Evolutionary conservation across 2,113 vertebrate genomes (phyloP).

Genomic region (Cyanoramphus novaezelandiae): DNA sequence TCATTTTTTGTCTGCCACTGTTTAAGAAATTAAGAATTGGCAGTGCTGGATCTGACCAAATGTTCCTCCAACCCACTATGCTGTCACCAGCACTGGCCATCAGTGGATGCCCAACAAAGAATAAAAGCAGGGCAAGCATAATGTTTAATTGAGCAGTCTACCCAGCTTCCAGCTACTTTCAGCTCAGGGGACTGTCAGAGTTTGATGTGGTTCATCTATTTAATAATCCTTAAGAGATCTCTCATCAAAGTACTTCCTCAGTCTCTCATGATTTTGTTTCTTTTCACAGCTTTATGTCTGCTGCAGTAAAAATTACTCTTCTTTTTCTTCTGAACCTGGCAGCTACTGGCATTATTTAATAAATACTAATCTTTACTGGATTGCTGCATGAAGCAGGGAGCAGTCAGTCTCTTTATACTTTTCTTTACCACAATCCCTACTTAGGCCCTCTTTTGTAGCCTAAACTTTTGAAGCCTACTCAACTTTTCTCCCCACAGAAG

Average conservation of each 20-base stretch:
- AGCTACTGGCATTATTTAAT: not conserved
- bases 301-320: not conserved
- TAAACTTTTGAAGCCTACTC: not conserved
- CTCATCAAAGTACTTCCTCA: not conserved
- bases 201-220: not conserved
- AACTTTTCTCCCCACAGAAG: not conserved
- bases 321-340: not conserved
- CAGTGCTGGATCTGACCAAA: not conserved
- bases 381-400: not conserved
- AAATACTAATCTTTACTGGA: not conserved
- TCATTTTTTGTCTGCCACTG: not conserved
- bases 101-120: not conserved
- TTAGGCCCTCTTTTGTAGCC: not conserved
- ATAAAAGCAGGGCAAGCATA: not conserved
- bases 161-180: not conserved
- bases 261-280: not conserved
- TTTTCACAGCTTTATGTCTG: accelerated
- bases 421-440: not conserved
- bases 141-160: not conserved
- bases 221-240: not conserved
- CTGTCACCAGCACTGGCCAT: not conserved
- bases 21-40: not conserved
- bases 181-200: not conserved
- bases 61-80: not conserved
- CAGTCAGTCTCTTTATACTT: not conserved